Conservation (phyloP, 2,797 vertebrate genomes). For the Hypotaenidia philippensis region DNA sequence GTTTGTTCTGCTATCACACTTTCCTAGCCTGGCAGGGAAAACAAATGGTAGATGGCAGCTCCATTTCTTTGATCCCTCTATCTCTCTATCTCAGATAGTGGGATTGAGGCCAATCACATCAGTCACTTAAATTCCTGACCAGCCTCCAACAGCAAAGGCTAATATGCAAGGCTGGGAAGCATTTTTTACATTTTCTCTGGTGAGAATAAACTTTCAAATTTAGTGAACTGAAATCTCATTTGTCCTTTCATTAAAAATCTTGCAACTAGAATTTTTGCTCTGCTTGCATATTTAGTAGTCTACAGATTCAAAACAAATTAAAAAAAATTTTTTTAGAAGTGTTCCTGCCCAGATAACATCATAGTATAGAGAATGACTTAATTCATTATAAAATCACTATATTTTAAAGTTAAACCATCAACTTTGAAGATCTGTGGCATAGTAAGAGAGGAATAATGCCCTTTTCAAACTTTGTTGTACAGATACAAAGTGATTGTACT, state of each 20-base stretch:
- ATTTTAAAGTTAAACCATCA: not conserved
- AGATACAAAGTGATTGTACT: not conserved
- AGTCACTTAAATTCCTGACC: not conserved
- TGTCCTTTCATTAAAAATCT: not conserved
- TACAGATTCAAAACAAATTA: not conserved
- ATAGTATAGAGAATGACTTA: not conserved
- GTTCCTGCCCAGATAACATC: not conserved
- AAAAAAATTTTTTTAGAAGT: not conserved
- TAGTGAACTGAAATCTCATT: not conserved
- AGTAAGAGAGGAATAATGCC: not conserved
- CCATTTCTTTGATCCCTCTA: constrained; percentile 10
- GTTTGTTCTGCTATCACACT: constrained; percentile 33
- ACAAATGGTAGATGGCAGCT: not conserved
- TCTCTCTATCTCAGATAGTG: not conserved
- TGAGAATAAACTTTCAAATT: not conserved
- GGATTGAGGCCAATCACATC: not conserved
- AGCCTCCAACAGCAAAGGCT: not conserved
- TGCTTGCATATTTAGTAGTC: not conserved
- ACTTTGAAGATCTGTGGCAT: not conserved
- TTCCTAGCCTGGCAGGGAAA: constrained; percentile 15
- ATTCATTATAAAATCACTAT: not conserved
- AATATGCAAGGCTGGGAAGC: not conserved
- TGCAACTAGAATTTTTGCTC: not conserved
- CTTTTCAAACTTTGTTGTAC: not conserved
- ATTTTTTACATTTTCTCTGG: not conserved